Base-by-base conservation (phyloP, 2,888 invertebrate species). In the Pterostichus niger region DNA sequence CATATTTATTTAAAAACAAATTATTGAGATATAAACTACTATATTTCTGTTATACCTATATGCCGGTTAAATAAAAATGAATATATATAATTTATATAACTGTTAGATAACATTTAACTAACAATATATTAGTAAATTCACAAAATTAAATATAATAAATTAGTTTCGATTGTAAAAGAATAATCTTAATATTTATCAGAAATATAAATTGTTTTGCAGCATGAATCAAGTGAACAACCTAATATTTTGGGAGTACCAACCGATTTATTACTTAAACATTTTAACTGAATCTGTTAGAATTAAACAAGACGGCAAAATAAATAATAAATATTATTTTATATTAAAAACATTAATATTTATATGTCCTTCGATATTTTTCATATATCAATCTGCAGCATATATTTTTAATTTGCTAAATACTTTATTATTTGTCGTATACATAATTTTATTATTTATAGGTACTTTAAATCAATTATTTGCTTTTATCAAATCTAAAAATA, bases 191-290 rank as follows among this genome's bases (percentile, higher is more conserved):
- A 24, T 24, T 24, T 24, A 24, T 2, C 24, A 24, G 2, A 24
- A 2, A 24, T 1, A 5, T 40, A 3, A 40, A 1, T 6, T 3
- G 40, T 3, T 54, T 54, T 54, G 5, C 15, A 6, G 15, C 9
- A 59, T 59, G 59, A 31, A 40, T 40, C 2, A 9, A 6, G 17
- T 11, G 17, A 11, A 59, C 11, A 59, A 59, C 10, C 11, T 2
- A 59, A 24, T 11, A 59, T 2, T 13, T 13, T 64, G 5, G 33
- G 35, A 11, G 64, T 40, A 33, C 13, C 35, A 64, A 64, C 11
- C n/a, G 1, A 11, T 64, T n/a, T 35, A 64, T 35, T 64, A 35
- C 33, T 64, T 64, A 13, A 40, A 40, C 31, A 64, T 64, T 31
- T 64, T 64, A 7, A 40, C 40, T 7, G 64, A 33, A 33, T 13